These are phyloP conservation scores for Micrasema longulum DNA, from an alignment of 1,140 invertebrate genomes.

Conservation along the genomic window DNA sequence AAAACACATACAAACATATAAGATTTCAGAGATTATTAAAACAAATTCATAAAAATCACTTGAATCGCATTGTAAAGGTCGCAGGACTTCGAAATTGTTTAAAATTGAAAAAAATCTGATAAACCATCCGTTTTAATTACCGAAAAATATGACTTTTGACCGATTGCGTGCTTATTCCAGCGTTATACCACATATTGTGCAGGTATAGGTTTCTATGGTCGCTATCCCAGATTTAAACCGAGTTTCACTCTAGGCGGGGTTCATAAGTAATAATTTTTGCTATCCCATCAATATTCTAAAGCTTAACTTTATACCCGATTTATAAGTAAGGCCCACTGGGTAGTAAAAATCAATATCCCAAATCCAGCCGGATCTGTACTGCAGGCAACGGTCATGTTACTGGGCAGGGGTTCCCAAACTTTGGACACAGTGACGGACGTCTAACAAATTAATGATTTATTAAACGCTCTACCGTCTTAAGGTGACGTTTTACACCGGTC, in stretches of 20 bases:
- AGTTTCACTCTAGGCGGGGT: background rate
- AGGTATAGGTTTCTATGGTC: too few relatives aligned
- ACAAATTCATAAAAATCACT: background rate
- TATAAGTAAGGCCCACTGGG: background rate
- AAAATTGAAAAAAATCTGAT: too few relatives aligned
- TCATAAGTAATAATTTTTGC: too few relatives aligned
- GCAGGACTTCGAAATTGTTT: too few relatives aligned
- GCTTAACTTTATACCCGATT: too few relatives aligned
- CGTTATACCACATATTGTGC: too few relatives aligned
- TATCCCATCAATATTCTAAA: too few relatives aligned
- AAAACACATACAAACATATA: too few relatives aligned
- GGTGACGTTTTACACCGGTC: slow-evolving; percentile 10
- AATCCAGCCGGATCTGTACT: background rate
- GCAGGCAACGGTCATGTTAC: background rate
- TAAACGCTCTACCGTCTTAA: background rate
- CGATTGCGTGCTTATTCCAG: too few relatives aligned
- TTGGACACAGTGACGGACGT: background rate
- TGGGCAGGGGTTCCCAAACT: slow-evolving; percentile 11
- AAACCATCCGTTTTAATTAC: too few relatives aligned
- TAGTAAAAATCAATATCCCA: background rate
- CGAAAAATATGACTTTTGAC: too few relatives aligned
- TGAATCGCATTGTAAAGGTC: too few relatives aligned
- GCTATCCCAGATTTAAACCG: background rate
- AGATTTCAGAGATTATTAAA: background rate
- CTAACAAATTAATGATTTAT: background rate